Evolutionary conservation across 2,113 vertebrate species (phyloP), one percentile per base, ranked within the genome.

Genomic region (Rhinichthys klamathensis): DNA sequence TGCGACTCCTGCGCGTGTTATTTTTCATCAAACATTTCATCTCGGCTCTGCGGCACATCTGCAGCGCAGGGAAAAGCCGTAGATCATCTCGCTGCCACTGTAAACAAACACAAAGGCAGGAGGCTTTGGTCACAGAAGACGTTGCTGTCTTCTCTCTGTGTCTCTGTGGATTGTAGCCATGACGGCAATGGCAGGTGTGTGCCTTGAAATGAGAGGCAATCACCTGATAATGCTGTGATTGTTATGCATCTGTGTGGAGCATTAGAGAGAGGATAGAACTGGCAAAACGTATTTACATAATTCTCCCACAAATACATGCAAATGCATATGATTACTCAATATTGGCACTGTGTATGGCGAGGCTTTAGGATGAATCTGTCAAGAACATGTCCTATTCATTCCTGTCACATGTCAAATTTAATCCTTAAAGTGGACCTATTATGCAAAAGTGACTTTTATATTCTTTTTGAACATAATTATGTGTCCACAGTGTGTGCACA

Each of bases 11-110:
- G 32, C 35, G 21, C 80, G 86, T 84, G 85, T 87, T 80, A 84
- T 82, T 89, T 83, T 86, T 89, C 73, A 85, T 80, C 67, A 67
- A 65, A 73, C 82, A 84, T 89, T 69, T 63, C 85, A 81, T 78
- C 80, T 60, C 12, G 44, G 83, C 44, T 80, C 83, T 38, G 69
- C 23, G 38, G 88, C 85, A 74, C 74, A 83, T 89, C 88, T 89
- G 88, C 83, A 78, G 72, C 88, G 30, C 73, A 49, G 85, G 63
- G 49, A 70, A 80, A 72, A n/a, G 61, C 84, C 13, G 49, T 88
- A 75, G 84, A 86, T 88, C 84, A 80, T 86, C 84, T 70, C 27
- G 11, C 41, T 76, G 81, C 84, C 76, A 35, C 41, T 79, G 81
- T 86, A 84, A 84, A 88, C 87, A 88, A 86, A 88, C 73, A 82